phyloP scores from a whole-genome alignment of 2,113 vertebrate genomes.

The Nanorana parkeri region DNA sequence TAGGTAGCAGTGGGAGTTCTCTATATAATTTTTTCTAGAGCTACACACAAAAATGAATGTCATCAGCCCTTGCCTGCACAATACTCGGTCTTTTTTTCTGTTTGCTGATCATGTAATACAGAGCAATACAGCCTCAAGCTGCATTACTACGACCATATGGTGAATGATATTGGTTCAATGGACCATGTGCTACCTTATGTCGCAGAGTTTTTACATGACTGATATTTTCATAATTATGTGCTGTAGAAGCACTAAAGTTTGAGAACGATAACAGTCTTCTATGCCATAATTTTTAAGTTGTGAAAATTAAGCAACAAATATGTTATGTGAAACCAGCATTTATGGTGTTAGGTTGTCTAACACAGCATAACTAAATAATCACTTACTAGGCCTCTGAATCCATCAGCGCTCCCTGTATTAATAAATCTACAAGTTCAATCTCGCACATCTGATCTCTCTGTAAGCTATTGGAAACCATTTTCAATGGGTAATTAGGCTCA shows the following conservation, averaged over 20 bases:
- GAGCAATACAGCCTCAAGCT: background rate
- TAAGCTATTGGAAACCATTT: too few relatives aligned
- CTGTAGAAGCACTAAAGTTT: background rate
- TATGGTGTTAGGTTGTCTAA: background rate
- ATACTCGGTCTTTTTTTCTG: background rate
- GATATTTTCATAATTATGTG: background rate
- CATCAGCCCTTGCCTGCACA: background rate
- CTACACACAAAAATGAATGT: background rate
- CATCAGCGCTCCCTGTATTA: background rate
- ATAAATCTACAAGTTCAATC: too few relatives aligned
- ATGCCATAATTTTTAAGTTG: too few relatives aligned
- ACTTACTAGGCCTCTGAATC: background rate
- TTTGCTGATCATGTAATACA: slow-evolving; percentile 8
- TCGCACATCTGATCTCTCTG: too few relatives aligned
- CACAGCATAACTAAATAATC: background rate
- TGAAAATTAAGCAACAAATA: too few relatives aligned
- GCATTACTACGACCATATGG: slow-evolving; percentile 17
- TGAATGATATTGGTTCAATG: background rate
- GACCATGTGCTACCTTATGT: slow-evolving; percentile 21
- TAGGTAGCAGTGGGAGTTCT: background rate
- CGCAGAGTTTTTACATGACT: background rate
- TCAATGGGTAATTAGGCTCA: too few relatives aligned
- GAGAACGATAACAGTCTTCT: too few relatives aligned
- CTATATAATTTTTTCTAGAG: background rate
- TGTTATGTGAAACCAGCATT: background rate